A percentile compares a stretch with the other conserved stretches of the same genome.
Conservation (phyloP, 1,140 invertebrate genomes). For the Drosophila mojavensis region DNA sequence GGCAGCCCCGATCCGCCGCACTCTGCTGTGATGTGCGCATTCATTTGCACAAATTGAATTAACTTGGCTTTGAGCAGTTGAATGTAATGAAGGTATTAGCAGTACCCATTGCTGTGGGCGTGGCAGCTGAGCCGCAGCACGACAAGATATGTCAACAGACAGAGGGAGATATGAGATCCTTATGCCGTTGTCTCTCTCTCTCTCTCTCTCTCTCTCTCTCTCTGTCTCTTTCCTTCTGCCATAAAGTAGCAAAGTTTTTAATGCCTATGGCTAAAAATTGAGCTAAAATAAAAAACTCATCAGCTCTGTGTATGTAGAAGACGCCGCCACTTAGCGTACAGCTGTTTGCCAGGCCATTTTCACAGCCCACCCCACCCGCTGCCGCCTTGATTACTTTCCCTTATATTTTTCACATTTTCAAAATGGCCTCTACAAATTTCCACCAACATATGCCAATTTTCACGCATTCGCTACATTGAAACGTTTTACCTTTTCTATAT, state of each 20-base stretch:
- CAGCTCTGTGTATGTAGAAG: slow-evolving; percentile 25
- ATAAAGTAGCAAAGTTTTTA: slow-evolving; percentile 64
- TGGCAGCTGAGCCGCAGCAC: slow-evolving; percentile 12
- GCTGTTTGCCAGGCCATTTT: slow-evolving; percentile 43
- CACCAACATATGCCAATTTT: slow-evolving; percentile 78
- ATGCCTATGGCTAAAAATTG: slow-evolving; percentile 54
- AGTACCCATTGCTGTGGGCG: slow-evolving; percentile 25
- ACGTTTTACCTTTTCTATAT: slow-evolving; percentile 16
- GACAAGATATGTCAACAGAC: slow-evolving; percentile 34
- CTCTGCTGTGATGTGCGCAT: slow-evolving; percentile 39
- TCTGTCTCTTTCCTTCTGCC: no score
- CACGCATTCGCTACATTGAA: slow-evolving; percentile 44
- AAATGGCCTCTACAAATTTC: slow-evolving; percentile 60
- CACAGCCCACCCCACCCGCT: neutral
- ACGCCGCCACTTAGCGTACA: slow-evolving; percentile 59
- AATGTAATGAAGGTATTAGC: slow-evolving; percentile 57
- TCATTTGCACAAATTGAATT: slow-evolving; percentile 78
- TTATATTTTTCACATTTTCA: slow-evolving; percentile 11
- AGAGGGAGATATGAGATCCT: neutral
- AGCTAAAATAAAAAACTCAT: slow-evolving; percentile 34
- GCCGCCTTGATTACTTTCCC: neutral
- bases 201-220: no score
- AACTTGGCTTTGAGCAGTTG: slow-evolving; percentile 57
- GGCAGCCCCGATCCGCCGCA: neutral
- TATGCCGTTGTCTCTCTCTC: no score